phyloP scores from a whole-genome alignment of 2,113 vertebrate species.

The Rhea americana region DNA sequence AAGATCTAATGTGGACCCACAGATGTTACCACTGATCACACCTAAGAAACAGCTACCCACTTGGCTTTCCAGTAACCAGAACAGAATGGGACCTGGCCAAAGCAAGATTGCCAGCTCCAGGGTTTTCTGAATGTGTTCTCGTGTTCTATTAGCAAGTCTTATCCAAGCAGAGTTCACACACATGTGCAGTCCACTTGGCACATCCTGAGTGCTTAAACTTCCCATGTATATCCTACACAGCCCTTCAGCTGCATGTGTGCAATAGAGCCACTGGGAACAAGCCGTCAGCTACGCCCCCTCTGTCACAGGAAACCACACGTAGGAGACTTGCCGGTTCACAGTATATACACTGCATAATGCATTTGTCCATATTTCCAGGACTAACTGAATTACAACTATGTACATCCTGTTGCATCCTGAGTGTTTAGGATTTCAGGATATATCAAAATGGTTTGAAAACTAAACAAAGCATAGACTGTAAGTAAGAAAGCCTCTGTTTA shows the following conservation, averaged over 20 bases:
- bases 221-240: no score
- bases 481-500: not conserved
- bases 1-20: not conserved
- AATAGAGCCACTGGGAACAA: not conserved
- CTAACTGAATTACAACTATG: not conserved
- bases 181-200: fast-evolving
- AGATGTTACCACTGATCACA: not conserved
- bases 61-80: not conserved
- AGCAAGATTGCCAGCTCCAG: not conserved
- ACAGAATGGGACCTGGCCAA: not conserved
- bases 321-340: not conserved
- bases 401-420: not conserved
- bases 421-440: not conserved
- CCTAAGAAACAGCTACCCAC: not conserved
- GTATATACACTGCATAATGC: fast-evolving
- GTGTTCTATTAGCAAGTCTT: not conserved
- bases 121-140: not conserved
- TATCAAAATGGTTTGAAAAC: not conserved
- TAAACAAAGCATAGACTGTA: not conserved
- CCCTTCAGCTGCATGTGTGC: not conserved
- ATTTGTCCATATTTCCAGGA: not conserved
- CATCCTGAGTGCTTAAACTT: not conserved
- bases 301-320: fast-evolving
- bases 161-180: not conserved
- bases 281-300: fast-evolving